These are phyloP conservation scores for Mechanitis messenoides DNA, from an alignment of 2,888 invertebrate genomes.

Conservation along the genomic window DNA sequence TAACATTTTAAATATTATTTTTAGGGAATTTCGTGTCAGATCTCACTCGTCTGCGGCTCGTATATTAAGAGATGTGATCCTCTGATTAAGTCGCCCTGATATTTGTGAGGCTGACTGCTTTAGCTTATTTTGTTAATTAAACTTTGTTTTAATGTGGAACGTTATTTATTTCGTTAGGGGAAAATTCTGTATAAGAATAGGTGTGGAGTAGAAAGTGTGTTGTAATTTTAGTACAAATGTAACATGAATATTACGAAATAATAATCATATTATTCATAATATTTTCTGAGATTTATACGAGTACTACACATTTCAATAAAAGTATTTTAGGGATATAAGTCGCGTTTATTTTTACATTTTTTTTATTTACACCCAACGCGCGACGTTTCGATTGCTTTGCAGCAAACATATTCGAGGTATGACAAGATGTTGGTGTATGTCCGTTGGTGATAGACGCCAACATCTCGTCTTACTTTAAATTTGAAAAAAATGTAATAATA, in stretches of 20 bases:
- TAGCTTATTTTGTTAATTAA: conserved; percentile 70
- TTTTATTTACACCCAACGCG: too few species aligned
- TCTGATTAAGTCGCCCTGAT: conserved; percentile 70
- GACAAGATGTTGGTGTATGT: too few species aligned
- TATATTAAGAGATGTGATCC: conserved; percentile 75
- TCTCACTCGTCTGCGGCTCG: conserved; percentile 71
- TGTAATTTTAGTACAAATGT: not conserved
- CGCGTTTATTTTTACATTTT: too few species aligned
- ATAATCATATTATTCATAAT: not conserved
- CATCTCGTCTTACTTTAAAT: not conserved
- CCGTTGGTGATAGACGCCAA: too few species aligned
- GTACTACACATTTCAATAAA: too few species aligned
- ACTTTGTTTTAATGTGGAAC: conserved; percentile 34
- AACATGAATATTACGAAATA: not conserved
- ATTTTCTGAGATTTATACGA: too few species aligned
- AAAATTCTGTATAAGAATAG: conserved; percentile 1
- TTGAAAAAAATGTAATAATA: not conserved
- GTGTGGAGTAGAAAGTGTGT: not conserved
- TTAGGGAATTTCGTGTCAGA: conserved; percentile 77
- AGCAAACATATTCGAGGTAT: too few species aligned
- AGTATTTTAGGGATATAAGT: too few species aligned
- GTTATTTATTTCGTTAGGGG: conserved; percentile 3
- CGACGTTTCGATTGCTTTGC: too few species aligned
- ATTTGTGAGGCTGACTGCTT: conserved; percentile 54
- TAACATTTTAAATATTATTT: conserved; percentile 78